Evolutionary conservation across 2,113 vertebrate species (phyloP).

Genomic region (Pleuronectes platessa): DNA sequence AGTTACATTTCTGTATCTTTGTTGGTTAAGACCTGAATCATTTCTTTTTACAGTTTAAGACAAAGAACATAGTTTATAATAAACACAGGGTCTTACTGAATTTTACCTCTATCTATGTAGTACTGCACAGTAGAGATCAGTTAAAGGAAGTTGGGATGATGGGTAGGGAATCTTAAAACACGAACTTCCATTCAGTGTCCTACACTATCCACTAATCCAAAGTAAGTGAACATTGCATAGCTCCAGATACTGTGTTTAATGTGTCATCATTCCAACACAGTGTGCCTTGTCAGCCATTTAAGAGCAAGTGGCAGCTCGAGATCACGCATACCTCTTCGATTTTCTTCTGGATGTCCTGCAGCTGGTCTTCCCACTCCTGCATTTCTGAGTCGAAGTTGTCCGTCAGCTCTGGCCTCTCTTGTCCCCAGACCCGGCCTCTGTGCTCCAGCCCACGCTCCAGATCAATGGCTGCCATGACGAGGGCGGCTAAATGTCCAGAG

Average conservation of each 20-base stretch:
- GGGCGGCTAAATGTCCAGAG: constrained; percentile 42
- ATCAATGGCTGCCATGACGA: constrained; percentile 86
- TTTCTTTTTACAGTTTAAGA: background rate
- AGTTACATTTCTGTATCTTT: background rate
- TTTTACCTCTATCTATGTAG: too few relatives aligned
- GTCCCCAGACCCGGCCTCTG: constrained; percentile 86
- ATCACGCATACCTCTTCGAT: constrained; percentile 91
- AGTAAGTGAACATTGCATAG: background rate
- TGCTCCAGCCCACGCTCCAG: constrained; percentile 86
- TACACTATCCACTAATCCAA: too few relatives aligned
- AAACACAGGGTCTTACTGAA: too few relatives aligned
- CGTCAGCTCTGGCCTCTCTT: constrained; percentile 88
- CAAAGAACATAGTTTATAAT: background rate
- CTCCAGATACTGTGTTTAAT: background rate
- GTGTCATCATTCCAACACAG: background rate
- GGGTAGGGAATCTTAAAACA: too few relatives aligned
- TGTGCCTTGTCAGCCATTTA: too few relatives aligned
- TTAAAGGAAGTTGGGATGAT: too few relatives aligned
- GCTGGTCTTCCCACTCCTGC: constrained; percentile 97
- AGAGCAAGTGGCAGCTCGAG: background rate
- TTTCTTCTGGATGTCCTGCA: constrained; percentile 95
- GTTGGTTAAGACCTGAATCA: background rate
- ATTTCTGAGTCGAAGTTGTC: constrained; percentile 95
- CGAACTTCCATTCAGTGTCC: background rate
- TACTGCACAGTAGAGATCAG: too few relatives aligned